Conservation (phyloP, 2,888 invertebrate species). For the Pyrochroa serraticornis region DNA sequence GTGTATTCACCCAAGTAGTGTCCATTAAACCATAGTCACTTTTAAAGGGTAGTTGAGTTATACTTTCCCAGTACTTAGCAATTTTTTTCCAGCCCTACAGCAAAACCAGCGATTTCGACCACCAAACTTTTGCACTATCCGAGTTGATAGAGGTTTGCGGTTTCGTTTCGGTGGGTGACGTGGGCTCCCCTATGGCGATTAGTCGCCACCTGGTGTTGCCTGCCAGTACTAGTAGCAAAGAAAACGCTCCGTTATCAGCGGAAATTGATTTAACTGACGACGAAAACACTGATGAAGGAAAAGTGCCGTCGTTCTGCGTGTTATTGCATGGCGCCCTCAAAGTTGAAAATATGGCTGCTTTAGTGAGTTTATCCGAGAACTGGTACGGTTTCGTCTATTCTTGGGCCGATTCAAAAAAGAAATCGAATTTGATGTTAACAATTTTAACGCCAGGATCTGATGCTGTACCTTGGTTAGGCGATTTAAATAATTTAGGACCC, state of each 20-base stretch:
- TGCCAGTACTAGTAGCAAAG: constrained; percentile 59
- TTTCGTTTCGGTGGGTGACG: constrained; percentile 84
- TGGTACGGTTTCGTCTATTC: constrained; percentile 96
- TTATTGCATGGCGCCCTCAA: constrained; percentile 82
- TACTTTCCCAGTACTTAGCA: too few relatives aligned
- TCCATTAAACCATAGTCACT: too few relatives aligned
- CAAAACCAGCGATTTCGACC: constrained; percentile 69
- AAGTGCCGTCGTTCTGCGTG: constrained; percentile 89
- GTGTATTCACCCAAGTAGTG: too few relatives aligned
- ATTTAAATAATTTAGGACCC: constrained; percentile 74
- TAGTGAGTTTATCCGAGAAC: constrained; percentile 78
- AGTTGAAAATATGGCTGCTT: constrained; percentile 87
- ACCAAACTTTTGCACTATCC: constrained; percentile 67
- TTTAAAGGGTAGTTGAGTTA: too few relatives aligned
- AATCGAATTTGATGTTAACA: constrained; percentile 90
- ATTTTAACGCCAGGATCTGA: constrained; percentile 74
- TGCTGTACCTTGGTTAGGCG: constrained; percentile 89
- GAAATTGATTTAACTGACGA: constrained; percentile 59
- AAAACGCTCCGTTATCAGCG: constrained; percentile 26
- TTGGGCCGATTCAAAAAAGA: constrained; percentile 91
- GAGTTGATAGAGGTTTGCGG: constrained; percentile 84
- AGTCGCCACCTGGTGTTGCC: constrained; percentile 91
- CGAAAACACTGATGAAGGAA: constrained; percentile 73
- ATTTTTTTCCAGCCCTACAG: constrained; percentile 54
- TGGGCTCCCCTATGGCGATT: constrained; percentile 89